phyloP scores from a whole-genome alignment of 2,797 vertebrate species.

The Orientallactaga sibirica region DNA sequence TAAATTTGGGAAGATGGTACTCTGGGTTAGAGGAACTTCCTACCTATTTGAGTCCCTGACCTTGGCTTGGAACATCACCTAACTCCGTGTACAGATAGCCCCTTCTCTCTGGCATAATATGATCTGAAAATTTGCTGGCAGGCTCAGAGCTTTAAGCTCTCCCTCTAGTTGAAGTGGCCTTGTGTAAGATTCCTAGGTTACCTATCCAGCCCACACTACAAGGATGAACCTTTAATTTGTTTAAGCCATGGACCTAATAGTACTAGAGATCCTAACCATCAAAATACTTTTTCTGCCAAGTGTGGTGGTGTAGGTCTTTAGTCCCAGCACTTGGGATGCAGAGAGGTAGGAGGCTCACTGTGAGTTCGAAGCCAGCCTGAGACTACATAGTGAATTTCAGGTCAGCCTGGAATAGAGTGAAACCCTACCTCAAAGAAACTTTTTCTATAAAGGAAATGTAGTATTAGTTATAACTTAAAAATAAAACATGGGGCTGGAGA shows the following conservation, averaged over 20 bases:
- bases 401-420: no score
- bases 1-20: background rate
- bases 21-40: background rate
- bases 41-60: background rate
- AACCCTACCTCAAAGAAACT: no score
- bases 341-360: no score
- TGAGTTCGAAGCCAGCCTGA: no score
- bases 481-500: background rate
- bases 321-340: no score
- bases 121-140: background rate
- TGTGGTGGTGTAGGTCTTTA: no score
- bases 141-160: background rate
- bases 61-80: background rate
- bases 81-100: background rate
- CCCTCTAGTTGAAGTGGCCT: background rate
- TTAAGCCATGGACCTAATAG: background rate
- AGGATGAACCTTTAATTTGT: background rate
- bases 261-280: background rate
- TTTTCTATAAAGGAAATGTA: background rate
- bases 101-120: background rate
- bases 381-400: no score
- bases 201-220: background rate
- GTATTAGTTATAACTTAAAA: background rate
- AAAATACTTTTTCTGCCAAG: background rate
- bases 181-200: background rate